Conservation (phyloP, 2,113 vertebrate genomes). For the Sphyrna mokarran region DNA sequence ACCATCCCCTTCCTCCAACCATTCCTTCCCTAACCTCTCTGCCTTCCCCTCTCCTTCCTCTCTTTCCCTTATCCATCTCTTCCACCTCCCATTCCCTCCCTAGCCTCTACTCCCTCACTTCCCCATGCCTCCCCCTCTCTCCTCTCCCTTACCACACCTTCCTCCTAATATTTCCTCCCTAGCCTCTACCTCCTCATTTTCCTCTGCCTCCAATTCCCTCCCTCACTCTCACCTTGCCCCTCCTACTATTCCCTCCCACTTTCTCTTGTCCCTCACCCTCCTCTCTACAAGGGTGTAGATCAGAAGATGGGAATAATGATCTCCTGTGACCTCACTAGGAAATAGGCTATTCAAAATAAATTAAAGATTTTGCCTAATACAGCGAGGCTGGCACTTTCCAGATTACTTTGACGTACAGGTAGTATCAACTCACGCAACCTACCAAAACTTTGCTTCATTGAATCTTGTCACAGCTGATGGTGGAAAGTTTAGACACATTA, state of each 20-base stretch:
- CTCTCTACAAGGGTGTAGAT: neutral
- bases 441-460: neutral
- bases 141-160: no score
- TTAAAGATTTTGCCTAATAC: neutral
- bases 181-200: neutral
- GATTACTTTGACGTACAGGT: neutral
- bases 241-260: no score
- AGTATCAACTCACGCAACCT: neutral
- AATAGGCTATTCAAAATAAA: neutral
- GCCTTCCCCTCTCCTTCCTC: slow-evolving; percentile 76
- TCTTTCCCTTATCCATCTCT: neutral
- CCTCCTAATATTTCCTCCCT: neutral
- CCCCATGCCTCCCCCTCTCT: neutral
- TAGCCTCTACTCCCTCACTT: neutral
- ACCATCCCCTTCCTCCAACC: slow-evolving; percentile 72
- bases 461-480: neutral
- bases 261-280: neutral
- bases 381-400: neutral
- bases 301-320: neutral
- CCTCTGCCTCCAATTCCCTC: neutral
- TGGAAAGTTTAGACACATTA: neutral
- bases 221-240: no score
- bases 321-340: neutral
- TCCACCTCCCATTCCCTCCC: neutral
- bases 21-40: slow-evolving; percentile 80